Conservation (phyloP, 1,140 invertebrate species). For the Scylla paramamosain region DNA sequence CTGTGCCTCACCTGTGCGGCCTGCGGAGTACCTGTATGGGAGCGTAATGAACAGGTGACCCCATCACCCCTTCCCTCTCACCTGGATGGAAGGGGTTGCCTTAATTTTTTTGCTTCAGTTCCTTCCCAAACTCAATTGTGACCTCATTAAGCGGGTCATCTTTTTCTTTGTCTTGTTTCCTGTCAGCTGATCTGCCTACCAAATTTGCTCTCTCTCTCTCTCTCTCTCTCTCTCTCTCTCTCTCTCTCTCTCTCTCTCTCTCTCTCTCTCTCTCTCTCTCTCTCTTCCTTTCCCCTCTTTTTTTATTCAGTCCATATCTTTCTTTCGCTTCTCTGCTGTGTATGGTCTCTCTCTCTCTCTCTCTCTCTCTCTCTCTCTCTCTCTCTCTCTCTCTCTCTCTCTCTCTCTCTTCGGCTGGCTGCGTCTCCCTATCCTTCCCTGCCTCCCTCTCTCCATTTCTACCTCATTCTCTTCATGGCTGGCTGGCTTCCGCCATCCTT, state of each 20-base stretch:
- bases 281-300: too few species aligned
- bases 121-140: neutral
- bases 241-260: neutral
- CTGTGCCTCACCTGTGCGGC: too few species aligned
- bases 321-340: too few species aligned
- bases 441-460: neutral
- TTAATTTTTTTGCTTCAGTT: neutral
- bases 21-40: too few species aligned
- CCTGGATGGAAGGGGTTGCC: neutral
- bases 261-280: slow-evolving; percentile 7
- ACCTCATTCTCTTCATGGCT: neutral
- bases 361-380: too few species aligned
- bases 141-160: neutral
- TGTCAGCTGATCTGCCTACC: neutral
- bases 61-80: neutral
- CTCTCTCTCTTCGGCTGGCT: too few species aligned
- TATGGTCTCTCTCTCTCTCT: too few species aligned
- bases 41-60: neutral
- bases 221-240: neutral
- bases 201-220: neutral
- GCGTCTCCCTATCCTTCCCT: neutral
- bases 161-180: slow-evolving; percentile 10
- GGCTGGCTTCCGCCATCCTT: neutral
- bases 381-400: too few species aligned
- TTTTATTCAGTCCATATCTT: too few species aligned